Percentiles rank a stretch among this genome's conserved stretches.
Conservation (phyloP, 2,113 vertebrate species). For the Hepsetus odoe region DNA sequence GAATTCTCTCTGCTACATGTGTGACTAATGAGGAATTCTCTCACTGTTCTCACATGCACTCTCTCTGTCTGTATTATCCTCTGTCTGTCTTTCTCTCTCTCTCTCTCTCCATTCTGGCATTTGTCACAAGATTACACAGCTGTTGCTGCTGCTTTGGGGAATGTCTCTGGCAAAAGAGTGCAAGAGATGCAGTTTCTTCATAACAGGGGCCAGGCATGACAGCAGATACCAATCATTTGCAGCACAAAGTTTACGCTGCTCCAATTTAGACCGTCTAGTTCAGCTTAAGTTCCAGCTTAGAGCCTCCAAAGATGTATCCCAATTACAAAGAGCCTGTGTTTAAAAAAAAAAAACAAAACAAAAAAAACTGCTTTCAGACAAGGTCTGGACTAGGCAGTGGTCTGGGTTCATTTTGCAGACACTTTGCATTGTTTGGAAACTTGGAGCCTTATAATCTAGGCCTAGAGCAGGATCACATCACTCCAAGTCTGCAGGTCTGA, state of each 20-base stretch:
- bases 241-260: background rate
- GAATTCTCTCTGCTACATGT: slow-evolving; percentile 14
- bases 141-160: slow-evolving; percentile 74
- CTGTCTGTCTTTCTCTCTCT: slow-evolving; percentile 5
- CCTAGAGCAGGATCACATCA: too few relatives aligned
- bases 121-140: slow-evolving; percentile 80
- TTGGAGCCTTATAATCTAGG: too few relatives aligned
- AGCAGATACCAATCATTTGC: background rate
- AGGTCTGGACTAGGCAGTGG: too few relatives aligned
- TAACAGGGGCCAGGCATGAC: slow-evolving; percentile 18
- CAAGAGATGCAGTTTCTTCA: slow-evolving; percentile 50
- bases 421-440: background rate
- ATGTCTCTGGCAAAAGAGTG: slow-evolving; percentile 67
- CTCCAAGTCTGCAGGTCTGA: too few relatives aligned
- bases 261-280: background rate
- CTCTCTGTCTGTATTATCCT: slow-evolving; percentile 7
- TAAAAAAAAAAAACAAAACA: too few relatives aligned
- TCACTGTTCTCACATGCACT: slow-evolving; percentile 19
- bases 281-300: background rate
- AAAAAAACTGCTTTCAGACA: too few relatives aligned
- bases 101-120: slow-evolving; percentile 28
- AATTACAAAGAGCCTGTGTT: too few relatives aligned
- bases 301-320: background rate
- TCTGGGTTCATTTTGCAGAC: too few relatives aligned
- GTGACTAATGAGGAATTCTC: slow-evolving; percentile 29